A percentile compares a stretch with the other conserved stretches of the same genome.
Evolutionary conservation across 2,797 vertebrate genomes (phyloP).

Genomic region (Sarcoramphus papa): DNA sequence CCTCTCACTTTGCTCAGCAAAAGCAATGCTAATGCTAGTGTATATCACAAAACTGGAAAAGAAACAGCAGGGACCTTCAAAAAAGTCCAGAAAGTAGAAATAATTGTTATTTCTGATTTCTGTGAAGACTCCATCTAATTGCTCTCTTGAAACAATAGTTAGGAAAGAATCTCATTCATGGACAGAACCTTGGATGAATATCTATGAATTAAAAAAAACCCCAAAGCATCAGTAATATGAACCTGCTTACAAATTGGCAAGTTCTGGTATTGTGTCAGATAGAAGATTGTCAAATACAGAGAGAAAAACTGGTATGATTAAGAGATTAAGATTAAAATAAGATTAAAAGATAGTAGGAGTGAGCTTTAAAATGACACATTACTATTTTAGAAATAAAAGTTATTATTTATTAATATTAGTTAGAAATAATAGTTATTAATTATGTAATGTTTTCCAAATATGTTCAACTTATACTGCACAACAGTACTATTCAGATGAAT

Average conservation of each 20-base stretch:
- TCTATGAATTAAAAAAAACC: neutral
- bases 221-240: neutral
- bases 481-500: neutral
- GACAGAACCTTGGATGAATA: neutral
- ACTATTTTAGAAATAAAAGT: neutral
- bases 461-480: neutral
- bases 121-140: neutral
- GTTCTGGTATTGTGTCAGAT: neutral
- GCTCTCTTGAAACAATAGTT: neutral
- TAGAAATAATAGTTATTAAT: neutral
- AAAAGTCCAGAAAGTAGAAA: neutral
- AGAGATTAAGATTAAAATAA: neutral
- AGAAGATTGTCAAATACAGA: neutral
- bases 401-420: neutral
- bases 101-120: neutral
- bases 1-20: neutral
- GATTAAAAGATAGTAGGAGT: neutral
- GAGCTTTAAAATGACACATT: neutral
- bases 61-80: neutral
- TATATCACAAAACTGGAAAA: neutral
- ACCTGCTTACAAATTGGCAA: neutral
- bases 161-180: neutral
- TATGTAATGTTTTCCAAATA: neutral
- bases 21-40: neutral
- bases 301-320: neutral